Base-by-base conservation (phyloP, 2,113 vertebrate species). In the Corythoichthys haematopterus region DNA sequence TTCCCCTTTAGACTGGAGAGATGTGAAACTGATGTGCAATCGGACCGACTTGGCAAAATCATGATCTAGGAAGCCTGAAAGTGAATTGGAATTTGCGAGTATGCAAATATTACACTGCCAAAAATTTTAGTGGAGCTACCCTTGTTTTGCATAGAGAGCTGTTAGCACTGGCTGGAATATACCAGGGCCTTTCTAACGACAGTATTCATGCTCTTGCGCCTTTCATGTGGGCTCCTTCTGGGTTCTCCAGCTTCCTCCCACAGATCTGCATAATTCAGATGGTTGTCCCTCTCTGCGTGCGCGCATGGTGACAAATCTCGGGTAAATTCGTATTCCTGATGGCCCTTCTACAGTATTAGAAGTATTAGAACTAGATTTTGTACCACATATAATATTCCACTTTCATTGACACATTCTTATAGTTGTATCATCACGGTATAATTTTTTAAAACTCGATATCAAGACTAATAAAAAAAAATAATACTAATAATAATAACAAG, bases 1-100 rank as follows among this genome's bases (percentile, higher is more conserved):
- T 84, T 86, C 83, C 76, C 66, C 53, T 83, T 80, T 60, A 67
- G 62, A 68, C 74, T 71, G 72, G 36, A 72, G 53, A 72, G 78
- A 80, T 83, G 66, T 82, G 72, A 85, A 88, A 82, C 55, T 50
- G 55, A 38, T 15, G 28, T 11, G 14, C 40, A 73, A 75, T 50
- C 68, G 70, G 68, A 69, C 14, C 35, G 63, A 50, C 11, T 67
- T 66, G 57, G n/a, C 46, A 55, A 66, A 66, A 59, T 60, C 52
- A 48, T 20, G 1, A 75, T 16, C 13, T 8, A 28, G 46, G 45
- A 37, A 68, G 50, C 59, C 71, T 9, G 8, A n/a, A 20, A 61
- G 46, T 33, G 38, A 35, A 35, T 56, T 64, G 45, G 11, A 7
- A 48, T 51, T 69, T 60, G 35, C 47, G n/a, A 69, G 48, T 74